phyloP scores from a whole-genome alignment of 2,797 vertebrate species.

The Sebastes taczanowskii region DNA sequence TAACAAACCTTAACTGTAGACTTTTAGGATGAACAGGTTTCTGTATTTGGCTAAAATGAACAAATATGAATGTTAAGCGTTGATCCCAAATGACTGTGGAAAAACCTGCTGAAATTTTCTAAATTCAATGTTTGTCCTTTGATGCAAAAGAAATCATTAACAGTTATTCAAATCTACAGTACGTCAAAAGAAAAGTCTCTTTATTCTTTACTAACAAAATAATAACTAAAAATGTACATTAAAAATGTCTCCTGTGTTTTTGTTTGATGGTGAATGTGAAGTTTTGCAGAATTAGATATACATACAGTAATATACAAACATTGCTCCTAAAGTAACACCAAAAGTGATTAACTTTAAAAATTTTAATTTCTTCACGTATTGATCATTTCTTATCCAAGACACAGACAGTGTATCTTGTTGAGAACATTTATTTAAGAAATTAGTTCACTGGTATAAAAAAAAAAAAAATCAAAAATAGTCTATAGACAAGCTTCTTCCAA shows the following conservation, averaged over 20 bases:
- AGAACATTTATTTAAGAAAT: slow-evolving; percentile 55
- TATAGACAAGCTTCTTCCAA: slow-evolving; percentile 29
- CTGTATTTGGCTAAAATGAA: slow-evolving; percentile 3
- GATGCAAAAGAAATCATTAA: slow-evolving; percentile 3
- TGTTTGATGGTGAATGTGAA: slow-evolving; percentile 14
- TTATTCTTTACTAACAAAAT: slow-evolving; percentile 60
- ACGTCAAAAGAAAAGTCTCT: slow-evolving; percentile 3
- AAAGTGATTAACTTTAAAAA: neutral
- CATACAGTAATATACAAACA: neutral
- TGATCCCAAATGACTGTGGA: slow-evolving; percentile 21
- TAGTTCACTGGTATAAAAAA: slow-evolving; percentile 26
- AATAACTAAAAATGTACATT: slow-evolving; percentile 25
- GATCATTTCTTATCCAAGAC: slow-evolving; percentile 7
- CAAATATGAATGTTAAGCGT: neutral
- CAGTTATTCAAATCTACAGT: neutral
- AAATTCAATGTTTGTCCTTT: slow-evolving; percentile 7
- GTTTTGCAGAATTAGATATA: neutral
- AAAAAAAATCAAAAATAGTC: slow-evolving; percentile 11
- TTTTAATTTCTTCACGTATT: neutral
- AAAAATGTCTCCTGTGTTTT: slow-evolving; percentile 40
- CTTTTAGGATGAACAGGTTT: neutral
- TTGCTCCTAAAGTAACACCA: neutral
- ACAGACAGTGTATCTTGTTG: slow-evolving; percentile 1
- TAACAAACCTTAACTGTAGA: neutral
- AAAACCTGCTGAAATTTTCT: neutral